Conservation (phyloP, 2,113 vertebrate species). For the Marmota flaviventris region DNA sequence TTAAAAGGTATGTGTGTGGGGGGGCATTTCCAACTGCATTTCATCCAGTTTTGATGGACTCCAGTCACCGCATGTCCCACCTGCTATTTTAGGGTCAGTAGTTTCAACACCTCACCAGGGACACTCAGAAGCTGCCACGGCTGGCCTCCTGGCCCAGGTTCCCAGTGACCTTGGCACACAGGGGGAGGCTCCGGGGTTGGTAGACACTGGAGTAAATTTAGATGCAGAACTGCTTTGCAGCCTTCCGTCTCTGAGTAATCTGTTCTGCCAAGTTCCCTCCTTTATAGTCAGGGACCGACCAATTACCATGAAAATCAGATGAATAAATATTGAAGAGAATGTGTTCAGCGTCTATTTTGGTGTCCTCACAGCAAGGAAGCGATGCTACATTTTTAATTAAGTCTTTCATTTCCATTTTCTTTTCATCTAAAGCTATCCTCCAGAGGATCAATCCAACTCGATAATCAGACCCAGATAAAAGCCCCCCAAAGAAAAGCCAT, state of each 20-base stretch:
- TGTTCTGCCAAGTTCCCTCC: slow-evolving; percentile 69
- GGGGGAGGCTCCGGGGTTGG: not conserved
- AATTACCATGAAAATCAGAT: slow-evolving; percentile 79
- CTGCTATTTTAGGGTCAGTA: not conserved
- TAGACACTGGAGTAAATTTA: slow-evolving; percentile 24
- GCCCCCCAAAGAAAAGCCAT: not conserved
- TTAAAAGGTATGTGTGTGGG: too few relatives aligned
- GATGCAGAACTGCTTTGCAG: not conserved
- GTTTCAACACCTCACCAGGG: not conserved
- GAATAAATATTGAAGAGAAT: slow-evolving; percentile 82
- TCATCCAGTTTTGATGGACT: too few relatives aligned
- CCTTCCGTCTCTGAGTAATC: slow-evolving; percentile 63
- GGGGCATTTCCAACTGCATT: not conserved
- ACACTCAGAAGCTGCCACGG: too few relatives aligned
- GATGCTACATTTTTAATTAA: slow-evolving; percentile 67
- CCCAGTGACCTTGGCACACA: not conserved
- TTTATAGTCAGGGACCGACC: slow-evolving; percentile 69
- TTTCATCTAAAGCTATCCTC: slow-evolving; percentile 43
- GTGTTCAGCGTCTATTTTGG: slow-evolving; percentile 76
- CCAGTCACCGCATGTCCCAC: not conserved
- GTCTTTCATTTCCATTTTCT: slow-evolving; percentile 65
- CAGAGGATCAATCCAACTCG: slow-evolving; percentile 38
- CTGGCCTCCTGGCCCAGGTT: not conserved
- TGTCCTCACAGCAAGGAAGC: slow-evolving; percentile 65
- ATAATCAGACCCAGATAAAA: slow-evolving; percentile 32